Base-by-base conservation (phyloP, 2,113 vertebrate genomes). In the Charina bottae region DNA sequence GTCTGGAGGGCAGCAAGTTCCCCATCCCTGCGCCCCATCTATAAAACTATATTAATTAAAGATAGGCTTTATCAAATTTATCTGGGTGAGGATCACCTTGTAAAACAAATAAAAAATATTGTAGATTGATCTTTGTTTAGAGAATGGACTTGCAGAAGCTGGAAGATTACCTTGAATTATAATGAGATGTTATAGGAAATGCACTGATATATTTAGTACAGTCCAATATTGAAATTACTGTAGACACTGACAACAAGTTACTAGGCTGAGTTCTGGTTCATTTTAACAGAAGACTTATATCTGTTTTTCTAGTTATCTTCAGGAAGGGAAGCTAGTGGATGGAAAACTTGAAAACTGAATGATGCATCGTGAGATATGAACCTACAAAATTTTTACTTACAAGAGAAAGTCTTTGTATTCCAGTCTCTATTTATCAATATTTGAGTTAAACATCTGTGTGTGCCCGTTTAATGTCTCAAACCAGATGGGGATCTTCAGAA, bases 341-440 rank as follows among this genome's bases (percentile, higher is more conserved):
- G 49, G 42, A 26, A 90, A 83, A 78, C 85, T 93, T 87, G 85
- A 37, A 86, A 59, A 55, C 92, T 91, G 88, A 91, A 26, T 19
- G 92, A 72, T 78, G 92, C 28, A 46, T 11, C 17, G 37, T 86
- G 55, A 95, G 58, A 93, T 94, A 94, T 42, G 37, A 28, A 17
- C 94, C 93, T 95, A 62, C 10, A 87, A 42, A 56, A 85, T 37
- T 93, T 94, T 93, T 93, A 54, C 94, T 94, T 93, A 94, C 62
- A 95, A 93, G 10, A 92, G 11, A 94, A 58, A 92, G 96, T 95
- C 95, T 97, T 92, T 92, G 96, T 96, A 96, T 95, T 95, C 95
- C 95, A 95, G 93, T 78, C 59, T 96, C 37, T 95, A 96, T 96
- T 96, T 97, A 96, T 96, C 96, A 97, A 97, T 96, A 97, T 97